These are phyloP conservation scores for Ophonus ardosiacus DNA, from an alignment of 2,888 invertebrate species.

Conservation along the genomic window DNA sequence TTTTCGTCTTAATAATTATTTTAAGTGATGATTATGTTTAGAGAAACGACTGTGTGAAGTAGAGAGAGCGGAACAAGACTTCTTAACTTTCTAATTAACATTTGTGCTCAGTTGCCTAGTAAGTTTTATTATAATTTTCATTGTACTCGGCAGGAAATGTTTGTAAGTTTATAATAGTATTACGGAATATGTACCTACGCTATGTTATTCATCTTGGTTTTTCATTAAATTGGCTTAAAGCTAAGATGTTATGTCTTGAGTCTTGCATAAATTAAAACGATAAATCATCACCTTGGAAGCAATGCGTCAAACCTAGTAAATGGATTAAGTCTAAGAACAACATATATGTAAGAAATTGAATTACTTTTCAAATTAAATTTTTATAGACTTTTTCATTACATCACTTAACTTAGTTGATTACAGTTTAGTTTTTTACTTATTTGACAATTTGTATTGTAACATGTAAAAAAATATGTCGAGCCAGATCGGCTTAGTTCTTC, in stretches of 20 bases:
- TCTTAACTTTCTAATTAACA: constrained; percentile 58
- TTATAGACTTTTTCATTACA: neutral
- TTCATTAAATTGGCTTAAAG: constrained; percentile 11
- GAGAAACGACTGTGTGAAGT: constrained; percentile 18
- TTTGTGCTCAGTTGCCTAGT: constrained; percentile 47
- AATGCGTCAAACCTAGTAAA: neutral
- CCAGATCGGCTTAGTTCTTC: too few species aligned
- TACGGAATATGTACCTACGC: constrained; percentile 12
- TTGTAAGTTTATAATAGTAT: constrained; percentile 43
- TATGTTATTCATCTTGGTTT: constrained; percentile 5
- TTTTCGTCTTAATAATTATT: constrained; percentile 57
- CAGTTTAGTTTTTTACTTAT: too few species aligned
- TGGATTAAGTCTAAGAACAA: neutral
- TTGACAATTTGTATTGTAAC: too few species aligned
- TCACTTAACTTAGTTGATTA: too few species aligned
- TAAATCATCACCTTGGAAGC: neutral
- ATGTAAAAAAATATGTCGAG: too few species aligned
- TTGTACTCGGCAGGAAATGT: constrained; percentile 23
- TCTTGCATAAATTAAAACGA: neutral
- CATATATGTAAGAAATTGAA: neutral
- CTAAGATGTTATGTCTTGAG: neutral
- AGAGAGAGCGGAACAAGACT: constrained; percentile 28
- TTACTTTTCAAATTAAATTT: neutral
- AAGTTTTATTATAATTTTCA: constrained; percentile 59
- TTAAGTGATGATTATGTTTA: constrained; percentile 60